phyloP scores from a whole-genome alignment of 1,140 invertebrate genomes.

The Drosophila aff. region DNA sequence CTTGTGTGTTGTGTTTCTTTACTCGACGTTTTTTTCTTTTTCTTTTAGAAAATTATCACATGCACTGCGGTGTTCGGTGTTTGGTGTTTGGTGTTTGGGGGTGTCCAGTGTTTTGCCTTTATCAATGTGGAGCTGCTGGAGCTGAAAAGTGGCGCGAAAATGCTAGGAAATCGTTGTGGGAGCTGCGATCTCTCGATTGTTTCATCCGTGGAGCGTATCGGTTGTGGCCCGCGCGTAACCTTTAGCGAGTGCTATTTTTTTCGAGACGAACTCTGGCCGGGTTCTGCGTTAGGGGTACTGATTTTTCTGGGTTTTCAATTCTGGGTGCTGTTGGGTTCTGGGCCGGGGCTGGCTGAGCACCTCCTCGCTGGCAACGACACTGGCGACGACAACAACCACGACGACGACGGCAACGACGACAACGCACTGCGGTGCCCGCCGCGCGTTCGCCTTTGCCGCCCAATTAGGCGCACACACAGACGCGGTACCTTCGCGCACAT shows the following conservation, averaged over 20 bases:
- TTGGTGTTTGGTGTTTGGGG: constrained; percentile 2
- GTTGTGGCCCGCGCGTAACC: constrained; percentile 21
- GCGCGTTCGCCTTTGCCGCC: constrained; percentile 75
- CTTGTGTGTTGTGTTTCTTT: constrained; percentile 47
- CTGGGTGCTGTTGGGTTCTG: constrained; percentile 14
- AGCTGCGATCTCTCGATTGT: constrained; percentile 8
- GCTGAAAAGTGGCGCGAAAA: constrained; percentile 32
- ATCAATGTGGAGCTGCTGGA: constrained; percentile 16
- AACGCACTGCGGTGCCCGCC: constrained; percentile 69
- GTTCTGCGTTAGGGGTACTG: constrained; percentile 4
- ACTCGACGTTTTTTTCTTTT: constrained; percentile 2
- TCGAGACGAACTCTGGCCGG: constrained; percentile 60
- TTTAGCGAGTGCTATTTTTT: constrained; percentile 65
- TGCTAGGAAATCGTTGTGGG: neutral
- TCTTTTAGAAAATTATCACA: constrained; percentile 72
- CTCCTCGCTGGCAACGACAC: constrained; percentile 33
- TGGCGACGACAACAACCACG: constrained; percentile 51
- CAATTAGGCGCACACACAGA: constrained; percentile 75
- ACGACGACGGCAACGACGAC: constrained; percentile 55
- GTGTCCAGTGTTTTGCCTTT: constrained; percentile 29
- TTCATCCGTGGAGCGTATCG: constrained; percentile 56
- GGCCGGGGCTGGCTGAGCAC: constrained; percentile 31
- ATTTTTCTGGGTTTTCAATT: constrained; percentile 2
- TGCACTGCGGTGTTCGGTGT: constrained; percentile 24
- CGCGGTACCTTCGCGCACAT: constrained; percentile 32